Conservation (phyloP, 2,888 invertebrate species). For the Hipparchia sbordonii region DNA sequence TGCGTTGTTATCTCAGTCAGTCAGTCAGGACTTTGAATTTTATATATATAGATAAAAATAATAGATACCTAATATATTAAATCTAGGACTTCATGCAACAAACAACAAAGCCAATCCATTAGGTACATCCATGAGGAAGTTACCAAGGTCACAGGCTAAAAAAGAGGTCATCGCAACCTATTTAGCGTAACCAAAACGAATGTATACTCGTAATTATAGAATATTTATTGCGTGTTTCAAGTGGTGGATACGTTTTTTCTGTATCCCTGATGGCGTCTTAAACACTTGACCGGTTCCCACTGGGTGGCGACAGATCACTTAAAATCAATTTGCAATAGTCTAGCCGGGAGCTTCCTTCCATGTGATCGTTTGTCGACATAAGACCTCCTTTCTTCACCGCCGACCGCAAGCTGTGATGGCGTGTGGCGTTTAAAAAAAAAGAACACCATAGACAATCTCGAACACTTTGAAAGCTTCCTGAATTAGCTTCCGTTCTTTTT, state of each 20-base stretch:
- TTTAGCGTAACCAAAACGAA: conserved; percentile 36
- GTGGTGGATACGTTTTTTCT: conserved; percentile 56
- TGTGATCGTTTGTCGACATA: conserved; percentile 46
- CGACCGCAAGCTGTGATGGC: conserved; percentile 66
- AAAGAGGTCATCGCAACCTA: background rate
- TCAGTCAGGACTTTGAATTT: too few species aligned
- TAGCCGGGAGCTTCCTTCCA: conserved; percentile 69
- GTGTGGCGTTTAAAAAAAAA: conserved; percentile 60
- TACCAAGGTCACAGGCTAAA: background rate
- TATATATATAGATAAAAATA: too few species aligned
- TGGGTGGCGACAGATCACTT: conserved; percentile 81
- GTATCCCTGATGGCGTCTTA: conserved; percentile 56
- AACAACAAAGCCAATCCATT: too few species aligned
- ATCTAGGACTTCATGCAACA: too few species aligned
- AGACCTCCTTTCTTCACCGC: conserved; percentile 48
- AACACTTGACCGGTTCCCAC: conserved; percentile 71
- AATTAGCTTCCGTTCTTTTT: conserved; percentile 43
- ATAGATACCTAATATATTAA: too few species aligned
- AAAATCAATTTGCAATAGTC: conserved; percentile 77
- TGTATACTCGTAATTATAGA: conserved; percentile 41
- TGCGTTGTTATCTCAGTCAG: too few species aligned
- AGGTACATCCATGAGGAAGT: too few species aligned
- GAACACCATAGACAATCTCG: conserved; percentile 47
- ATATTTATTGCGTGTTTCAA: conserved; percentile 67
- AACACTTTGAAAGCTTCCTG: conserved; percentile 54